Base-by-base conservation (phyloP, 2,888 invertebrate species). In the Myopa testacea region DNA sequence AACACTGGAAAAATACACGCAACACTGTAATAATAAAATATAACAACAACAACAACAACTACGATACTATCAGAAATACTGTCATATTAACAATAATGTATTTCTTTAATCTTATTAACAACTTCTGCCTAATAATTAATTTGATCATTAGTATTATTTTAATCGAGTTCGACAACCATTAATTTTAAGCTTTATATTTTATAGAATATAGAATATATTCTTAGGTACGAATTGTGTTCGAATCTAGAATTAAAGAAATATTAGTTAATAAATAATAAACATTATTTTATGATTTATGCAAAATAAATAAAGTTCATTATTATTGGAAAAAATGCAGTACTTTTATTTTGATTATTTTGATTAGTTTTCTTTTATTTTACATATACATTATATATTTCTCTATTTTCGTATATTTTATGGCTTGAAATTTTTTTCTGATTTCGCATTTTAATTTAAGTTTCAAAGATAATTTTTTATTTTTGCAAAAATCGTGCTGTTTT, bases 211-310 rank as follows among this genome's bases (percentile, higher is more conserved):
- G 38, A 62, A 71, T 58, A 58, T 34, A 63, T 75, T 75, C 60
- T 68, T 68, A 26, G 68, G 26, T 75, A 60, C 75, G 75, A 75
- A 58, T 75, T 75, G 75, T 75, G 69, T 75, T 75, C 68, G 75
- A 75, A 75, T 75, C 68, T 75, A 69, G 37, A 65, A 34, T 45
- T 62, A 37, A 50, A 63, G 6, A 5, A 74, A 74, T 71, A 71
- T 58, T 52, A 55, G 12, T 58, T n/a, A 38, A 50, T 45, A 62
- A 74, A 52, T 74, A 50, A 34, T 10, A 50, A 69, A 50, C 26
- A 70, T 52, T 65, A 65, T 65, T 65, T 52, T 71, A 71, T 71
- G 71, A 71, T 58, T 71, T 71, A 71, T 58, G 71, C 52, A 71
- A 70, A 70, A 68, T 70, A 55, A 14, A 71, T 71, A 71, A 74